Evolutionary conservation across 2,113 vertebrate genomes (phyloP).

Genomic region (Lipophrys pholis): DNA sequence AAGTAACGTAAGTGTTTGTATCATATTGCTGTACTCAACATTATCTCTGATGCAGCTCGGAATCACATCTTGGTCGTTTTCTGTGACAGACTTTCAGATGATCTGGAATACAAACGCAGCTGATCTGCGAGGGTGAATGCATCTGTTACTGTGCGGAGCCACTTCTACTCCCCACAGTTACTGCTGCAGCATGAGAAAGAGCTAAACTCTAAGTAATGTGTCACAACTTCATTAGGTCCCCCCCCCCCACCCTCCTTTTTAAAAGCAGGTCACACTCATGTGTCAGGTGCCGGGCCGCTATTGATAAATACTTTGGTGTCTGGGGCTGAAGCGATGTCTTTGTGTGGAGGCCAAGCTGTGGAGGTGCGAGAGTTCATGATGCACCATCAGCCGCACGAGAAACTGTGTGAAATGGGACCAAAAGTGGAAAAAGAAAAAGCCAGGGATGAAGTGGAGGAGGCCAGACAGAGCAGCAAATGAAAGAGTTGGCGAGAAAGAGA

Average conservation of each 20-base stretch:
- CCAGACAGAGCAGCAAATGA: background rate
- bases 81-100: too few relatives aligned
- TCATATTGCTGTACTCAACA: too few relatives aligned
- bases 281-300: constrained; percentile 40
- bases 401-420: constrained; percentile 16
- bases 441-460: constrained; percentile 11
- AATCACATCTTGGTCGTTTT: too few relatives aligned
- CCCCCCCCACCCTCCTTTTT: too few relatives aligned
- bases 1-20: too few relatives aligned
- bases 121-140: constrained; percentile 3
- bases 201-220: constrained; percentile 18
- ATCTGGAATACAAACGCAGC: background rate
- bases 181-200: constrained; percentile 40
- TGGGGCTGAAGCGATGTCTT: constrained; percentile 60
- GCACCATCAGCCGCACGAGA: constrained; percentile 57
- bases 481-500: constrained; percentile 27
- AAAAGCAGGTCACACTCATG: constrained; percentile 48
- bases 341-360: constrained; percentile 60
- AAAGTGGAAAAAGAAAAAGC: constrained; percentile 35
- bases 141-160: constrained; percentile 12
- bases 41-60: too few relatives aligned
- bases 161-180: constrained; percentile 8
- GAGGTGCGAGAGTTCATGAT: constrained; percentile 62
- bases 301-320: constrained; percentile 65
- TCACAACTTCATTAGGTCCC: constrained; percentile 30